These are phyloP conservation scores for Campoplex capitator DNA, from an alignment of 2,888 invertebrate genomes.

Conservation along the genomic window DNA sequence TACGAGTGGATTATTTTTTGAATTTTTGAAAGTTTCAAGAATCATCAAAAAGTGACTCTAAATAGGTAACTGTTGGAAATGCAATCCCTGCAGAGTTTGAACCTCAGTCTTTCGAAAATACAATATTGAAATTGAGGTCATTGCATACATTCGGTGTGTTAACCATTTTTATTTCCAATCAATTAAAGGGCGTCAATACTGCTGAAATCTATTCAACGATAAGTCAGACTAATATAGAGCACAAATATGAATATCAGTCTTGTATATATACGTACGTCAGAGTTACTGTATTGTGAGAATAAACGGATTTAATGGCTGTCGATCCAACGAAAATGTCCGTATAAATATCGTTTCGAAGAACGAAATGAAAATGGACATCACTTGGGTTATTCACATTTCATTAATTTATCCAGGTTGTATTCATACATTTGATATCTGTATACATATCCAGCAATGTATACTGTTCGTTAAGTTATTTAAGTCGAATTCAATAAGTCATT, in stretches of 20 bases:
- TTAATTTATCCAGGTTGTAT: background rate
- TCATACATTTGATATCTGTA: background rate
- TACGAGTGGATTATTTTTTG: too few species aligned
- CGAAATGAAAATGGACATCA: background rate
- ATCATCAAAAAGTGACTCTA: too few species aligned
- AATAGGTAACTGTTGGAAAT: too few species aligned
- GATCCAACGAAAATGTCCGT: background rate
- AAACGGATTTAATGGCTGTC: background rate
- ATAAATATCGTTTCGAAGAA: background rate
- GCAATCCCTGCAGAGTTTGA: too few species aligned
- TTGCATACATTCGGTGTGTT: background rate
- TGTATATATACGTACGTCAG: background rate
- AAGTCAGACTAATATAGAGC: background rate
- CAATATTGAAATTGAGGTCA: background rate
- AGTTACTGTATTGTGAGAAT: background rate
- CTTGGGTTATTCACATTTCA: background rate
- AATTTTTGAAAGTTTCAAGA: too few species aligned
- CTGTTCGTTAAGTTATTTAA: background rate
- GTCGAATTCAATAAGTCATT: background rate
- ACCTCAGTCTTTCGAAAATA: too few species aligned
- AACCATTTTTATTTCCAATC: background rate
- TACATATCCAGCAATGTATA: background rate
- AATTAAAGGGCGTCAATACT: background rate
- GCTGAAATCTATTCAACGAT: background rate
- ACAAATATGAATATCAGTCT: background rate